A percentile compares a stretch with the other conserved stretches of the same genome.
phyloP scores from a whole-genome alignment of 2,797 vertebrate species.

The Bryconaethiops microstoma region DNA sequence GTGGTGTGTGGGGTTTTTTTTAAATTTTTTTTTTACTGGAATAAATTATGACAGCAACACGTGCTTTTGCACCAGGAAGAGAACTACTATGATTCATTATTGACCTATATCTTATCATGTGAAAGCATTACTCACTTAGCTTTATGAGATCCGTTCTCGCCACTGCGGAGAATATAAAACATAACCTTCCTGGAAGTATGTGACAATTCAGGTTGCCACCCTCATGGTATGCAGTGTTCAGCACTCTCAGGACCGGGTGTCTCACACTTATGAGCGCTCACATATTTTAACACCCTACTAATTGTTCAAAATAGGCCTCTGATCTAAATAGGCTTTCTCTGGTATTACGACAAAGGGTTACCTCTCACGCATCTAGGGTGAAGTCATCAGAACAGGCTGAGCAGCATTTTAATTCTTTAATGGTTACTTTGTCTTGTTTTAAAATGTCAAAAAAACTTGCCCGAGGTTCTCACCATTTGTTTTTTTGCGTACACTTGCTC shows the following conservation, averaged over 20 bases:
- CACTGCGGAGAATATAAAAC: not conserved
- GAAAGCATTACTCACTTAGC: not conserved
- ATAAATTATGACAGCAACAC: not conserved
- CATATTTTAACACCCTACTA: not conserved
- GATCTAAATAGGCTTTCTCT: not conserved
- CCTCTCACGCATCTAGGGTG: not conserved
- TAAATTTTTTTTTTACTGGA: not conserved
- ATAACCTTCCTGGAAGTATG: slow-evolving; percentile 8
- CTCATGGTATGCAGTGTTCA: not conserved
- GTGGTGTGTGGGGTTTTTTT: too few relatives aligned
- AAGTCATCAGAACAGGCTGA: slow-evolving; percentile 27
- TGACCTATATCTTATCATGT: slow-evolving; percentile 1
- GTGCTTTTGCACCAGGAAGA: not conserved
- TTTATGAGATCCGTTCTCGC: not conserved
- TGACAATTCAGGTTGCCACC: slow-evolving; percentile 8
- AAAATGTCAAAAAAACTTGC: not conserved
- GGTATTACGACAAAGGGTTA: not conserved
- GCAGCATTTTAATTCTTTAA: slow-evolving; percentile 14
- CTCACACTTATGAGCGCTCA: not conserved
- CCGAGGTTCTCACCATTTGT: slow-evolving; percentile 63
- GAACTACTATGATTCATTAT: not conserved
- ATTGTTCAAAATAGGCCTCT: not conserved
- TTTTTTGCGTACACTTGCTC: slow-evolving; percentile 74
- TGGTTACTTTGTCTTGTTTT: not conserved
- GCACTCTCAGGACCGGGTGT: not conserved